Base-by-base conservation (phyloP, 2,797 vertebrate genomes). In the Sebastes reedi region DNA sequence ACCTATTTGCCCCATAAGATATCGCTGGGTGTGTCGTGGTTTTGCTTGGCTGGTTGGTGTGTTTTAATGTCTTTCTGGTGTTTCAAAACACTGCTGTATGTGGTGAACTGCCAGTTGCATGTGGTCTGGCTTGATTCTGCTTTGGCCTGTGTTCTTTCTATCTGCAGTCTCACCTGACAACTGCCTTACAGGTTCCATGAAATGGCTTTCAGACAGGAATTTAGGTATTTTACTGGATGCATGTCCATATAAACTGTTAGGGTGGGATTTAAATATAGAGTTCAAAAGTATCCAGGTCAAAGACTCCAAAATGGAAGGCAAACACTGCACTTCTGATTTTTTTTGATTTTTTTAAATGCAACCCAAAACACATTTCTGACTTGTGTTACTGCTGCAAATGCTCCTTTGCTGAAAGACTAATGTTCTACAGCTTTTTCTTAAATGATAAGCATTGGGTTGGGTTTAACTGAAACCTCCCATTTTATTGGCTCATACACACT, bases 161-260 rank as follows among this genome's bases (percentile, higher is more conserved):
- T 90, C 93, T 92, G 90, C 86, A 91, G 89, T 92, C 77, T 90
- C 93, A 91, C 89, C 85, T 83, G 92, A 90, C 89, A 80, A 18
- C 91, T 92, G 90, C 89, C 91, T 93, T 77, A 75, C 71, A 88
- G 92, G 93, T 94, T 91, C 93, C 93, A 93, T 91, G 89, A 94
- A 94, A 94, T 92, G 90, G 10, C 71, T 86, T 79, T 77, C 2
- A 64, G 61, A 42, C 42, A 0, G 30, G 2, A 34, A 27, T 59
- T 77, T 75, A 56, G 4, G 54, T 62, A 24, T 61, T 66, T 34
- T 60, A 9, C 20, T 54, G 12, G 16, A 62, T 72, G 7, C 32
- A 34, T 58, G 39, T 74, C 50, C 24, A 34, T 20, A 70, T 46
- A 10, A 42, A 75, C 25, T 58, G 3, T 34, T 80, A 8, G 6